Base-by-base conservation (phyloP, 2,888 invertebrate genomes). In the Hyposoter didymator region DNA sequence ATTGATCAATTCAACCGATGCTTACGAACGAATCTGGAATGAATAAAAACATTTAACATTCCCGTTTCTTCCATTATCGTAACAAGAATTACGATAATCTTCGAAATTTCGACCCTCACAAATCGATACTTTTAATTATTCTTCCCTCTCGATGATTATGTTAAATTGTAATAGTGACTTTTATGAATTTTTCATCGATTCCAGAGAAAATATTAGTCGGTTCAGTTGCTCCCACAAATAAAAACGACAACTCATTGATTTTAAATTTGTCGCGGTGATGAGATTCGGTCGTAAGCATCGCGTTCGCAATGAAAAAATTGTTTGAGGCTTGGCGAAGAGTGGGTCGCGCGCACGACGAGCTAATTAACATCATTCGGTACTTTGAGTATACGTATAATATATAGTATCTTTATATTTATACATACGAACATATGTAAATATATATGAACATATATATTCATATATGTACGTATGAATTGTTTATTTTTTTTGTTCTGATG, bases 401-500 rank as follows among this genome's bases (percentile, higher is more conserved):
- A 81, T 86, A 86, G 79, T 85, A 85, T 79, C 85, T 85, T 85
- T 85, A 82, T 82, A 72, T 59, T 74, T 28, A 22, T 62, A 45
- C 49, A 28, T 45, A 22, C 14, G 35, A 49, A 75, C 47, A 64
- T 22, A 39, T 74, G 59, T 52, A 43, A 52, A 73, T 82, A 86
- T 49, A 74, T 67, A 22, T 55, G 49, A 22, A 64, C n/a, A 84
- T 70, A 69, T 66, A 72, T 73, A 76, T 82, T 45, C 79, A 86
- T 84, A 76, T 85, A 78, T 81, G 73, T 85, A 74, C 73, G 67
- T 80, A 49, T 64, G 72, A 45, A 39, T 70, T 22, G 70, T 32
- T 84, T 22, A 87, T 87, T 89, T 88, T 82, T 84, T 82, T 84
- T 83, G 70, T 85, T 74, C 89, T 88, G 88, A 43, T 90, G 87